These are phyloP conservation scores for Eupithecia exiguata DNA, from an alignment of 2,888 invertebrate genomes.

Conservation along the genomic window DNA sequence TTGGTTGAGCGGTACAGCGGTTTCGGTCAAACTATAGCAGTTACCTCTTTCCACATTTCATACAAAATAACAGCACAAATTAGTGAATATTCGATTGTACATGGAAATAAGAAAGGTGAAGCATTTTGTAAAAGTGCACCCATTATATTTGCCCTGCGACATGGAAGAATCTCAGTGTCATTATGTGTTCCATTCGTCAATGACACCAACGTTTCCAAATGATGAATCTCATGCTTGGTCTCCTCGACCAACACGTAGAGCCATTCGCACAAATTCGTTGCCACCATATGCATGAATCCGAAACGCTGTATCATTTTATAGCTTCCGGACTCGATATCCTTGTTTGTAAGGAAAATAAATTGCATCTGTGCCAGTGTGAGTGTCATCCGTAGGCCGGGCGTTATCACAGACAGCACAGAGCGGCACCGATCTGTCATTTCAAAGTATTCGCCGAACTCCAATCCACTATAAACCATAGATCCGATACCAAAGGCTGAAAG, in stretches of 20 bases:
- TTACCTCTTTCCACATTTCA: slow-evolving; percentile 95
- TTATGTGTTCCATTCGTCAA: slow-evolving; percentile 50
- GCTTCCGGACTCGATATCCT: slow-evolving; percentile 85
- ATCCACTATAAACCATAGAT: slow-evolving; percentile 88
- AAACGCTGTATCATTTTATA: slow-evolving; percentile 91
- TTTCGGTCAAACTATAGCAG: no score
- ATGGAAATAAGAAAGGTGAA: slow-evolving; percentile 93
- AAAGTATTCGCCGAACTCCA: slow-evolving; percentile 90
- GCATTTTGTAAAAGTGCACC: slow-evolving; percentile 87
- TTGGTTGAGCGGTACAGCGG: no score
- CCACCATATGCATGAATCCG: slow-evolving; percentile 97
- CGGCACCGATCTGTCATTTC: slow-evolving; percentile 87
- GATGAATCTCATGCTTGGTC: slow-evolving; percentile 93
- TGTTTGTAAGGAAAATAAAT: slow-evolving; percentile 96
- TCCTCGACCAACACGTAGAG: slow-evolving; percentile 93
- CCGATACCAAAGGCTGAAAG: slow-evolving; percentile 83
- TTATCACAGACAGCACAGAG: slow-evolving; percentile 87
- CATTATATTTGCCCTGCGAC: slow-evolving; percentile 87
- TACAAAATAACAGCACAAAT: slow-evolving; percentile 95
- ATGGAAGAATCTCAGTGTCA: slow-evolving; percentile 61
- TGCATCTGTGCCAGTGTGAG: slow-evolving; percentile 96
- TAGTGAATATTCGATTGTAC: slow-evolving; percentile 94
- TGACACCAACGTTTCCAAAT: slow-evolving; percentile 78
- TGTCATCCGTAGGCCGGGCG: slow-evolving; percentile 91
- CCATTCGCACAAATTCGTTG: slow-evolving; percentile 97